Conservation (phyloP, 1,140 invertebrate genomes). For the Meloidogyne floridensis region DNA sequence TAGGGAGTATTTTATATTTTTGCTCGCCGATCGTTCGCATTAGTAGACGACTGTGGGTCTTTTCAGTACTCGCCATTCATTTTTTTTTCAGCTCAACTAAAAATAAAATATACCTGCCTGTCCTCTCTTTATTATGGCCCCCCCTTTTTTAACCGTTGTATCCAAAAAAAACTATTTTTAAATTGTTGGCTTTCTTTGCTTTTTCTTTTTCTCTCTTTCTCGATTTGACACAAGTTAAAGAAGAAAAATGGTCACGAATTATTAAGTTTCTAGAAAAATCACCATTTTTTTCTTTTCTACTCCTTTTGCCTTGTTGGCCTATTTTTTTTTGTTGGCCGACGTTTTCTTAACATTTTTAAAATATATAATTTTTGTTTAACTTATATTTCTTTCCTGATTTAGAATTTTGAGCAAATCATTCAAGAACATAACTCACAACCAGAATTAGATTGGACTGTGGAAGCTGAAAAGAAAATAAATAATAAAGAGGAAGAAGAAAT, state of each 20-base stretch:
- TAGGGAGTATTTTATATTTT: not conserved
- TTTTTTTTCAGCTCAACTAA: not conserved
- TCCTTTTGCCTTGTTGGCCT: conserved; percentile 7
- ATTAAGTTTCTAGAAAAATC: conserved; percentile 5
- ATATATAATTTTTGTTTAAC: not conserved
- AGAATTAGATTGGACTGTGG: conserved; percentile 26
- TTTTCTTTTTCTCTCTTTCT: conserved; percentile 24
- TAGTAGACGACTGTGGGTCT: not conserved
- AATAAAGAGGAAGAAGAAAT: not conserved
- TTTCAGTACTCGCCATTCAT: conserved; percentile 8
- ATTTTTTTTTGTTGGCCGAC: too few species aligned
- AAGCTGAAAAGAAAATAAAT: not conserved
- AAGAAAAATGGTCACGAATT: conserved; percentile 10
- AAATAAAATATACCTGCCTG: not conserved
- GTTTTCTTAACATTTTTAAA: not conserved
- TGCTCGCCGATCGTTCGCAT: conserved; percentile 21
- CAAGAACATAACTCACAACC: conserved; percentile 19
- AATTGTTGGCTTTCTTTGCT: conserved; percentile 18
- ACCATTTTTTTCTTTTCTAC: not conserved
- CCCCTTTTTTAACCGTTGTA: not conserved
- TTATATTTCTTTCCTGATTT: not conserved
- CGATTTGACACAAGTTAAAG: not conserved
- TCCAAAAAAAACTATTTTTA: not conserved
- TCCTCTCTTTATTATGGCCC: not conserved
- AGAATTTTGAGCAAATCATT: conserved; percentile 15